Conservation (phyloP, 2,113 vertebrate species). For the Passer domesticus region DNA sequence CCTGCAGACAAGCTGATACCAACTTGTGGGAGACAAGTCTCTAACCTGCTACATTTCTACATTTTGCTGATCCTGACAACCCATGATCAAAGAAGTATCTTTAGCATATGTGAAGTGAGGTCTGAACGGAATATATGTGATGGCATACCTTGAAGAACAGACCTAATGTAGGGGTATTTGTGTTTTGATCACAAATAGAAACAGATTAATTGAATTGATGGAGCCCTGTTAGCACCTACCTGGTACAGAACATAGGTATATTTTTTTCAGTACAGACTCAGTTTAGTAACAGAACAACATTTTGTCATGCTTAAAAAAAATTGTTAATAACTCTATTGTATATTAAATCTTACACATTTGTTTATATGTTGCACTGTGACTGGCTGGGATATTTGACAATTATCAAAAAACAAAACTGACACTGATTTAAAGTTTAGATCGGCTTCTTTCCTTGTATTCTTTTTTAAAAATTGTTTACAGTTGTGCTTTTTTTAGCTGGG, state of each 20-base stretch:
- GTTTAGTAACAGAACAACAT: background rate
- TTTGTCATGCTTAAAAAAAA: background rate
- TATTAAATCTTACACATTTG: background rate
- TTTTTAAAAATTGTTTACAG: background rate
- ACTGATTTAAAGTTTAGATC: background rate
- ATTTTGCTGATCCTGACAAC: background rate
- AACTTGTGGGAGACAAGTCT: background rate
- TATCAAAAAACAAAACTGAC: background rate
- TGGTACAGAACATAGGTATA: background rate
- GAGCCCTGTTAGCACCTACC: background rate
- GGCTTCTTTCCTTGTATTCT: background rate
- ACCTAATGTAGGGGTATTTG: background rate
- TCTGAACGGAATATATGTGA: background rate
- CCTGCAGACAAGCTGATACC: background rate
- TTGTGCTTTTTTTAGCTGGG: rapidly evolving
- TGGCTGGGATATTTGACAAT: background rate
- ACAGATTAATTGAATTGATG: background rate
- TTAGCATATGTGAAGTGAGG: background rate
- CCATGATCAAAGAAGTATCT: background rate
- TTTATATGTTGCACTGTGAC: background rate
- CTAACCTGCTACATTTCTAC: background rate
- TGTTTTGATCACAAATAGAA: background rate
- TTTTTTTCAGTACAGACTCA: background rate
- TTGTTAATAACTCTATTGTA: background rate
- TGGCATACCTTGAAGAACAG: background rate